phyloP scores from a whole-genome alignment of 2,113 vertebrate genomes.

The Camarhynchus parvulus region DNA sequence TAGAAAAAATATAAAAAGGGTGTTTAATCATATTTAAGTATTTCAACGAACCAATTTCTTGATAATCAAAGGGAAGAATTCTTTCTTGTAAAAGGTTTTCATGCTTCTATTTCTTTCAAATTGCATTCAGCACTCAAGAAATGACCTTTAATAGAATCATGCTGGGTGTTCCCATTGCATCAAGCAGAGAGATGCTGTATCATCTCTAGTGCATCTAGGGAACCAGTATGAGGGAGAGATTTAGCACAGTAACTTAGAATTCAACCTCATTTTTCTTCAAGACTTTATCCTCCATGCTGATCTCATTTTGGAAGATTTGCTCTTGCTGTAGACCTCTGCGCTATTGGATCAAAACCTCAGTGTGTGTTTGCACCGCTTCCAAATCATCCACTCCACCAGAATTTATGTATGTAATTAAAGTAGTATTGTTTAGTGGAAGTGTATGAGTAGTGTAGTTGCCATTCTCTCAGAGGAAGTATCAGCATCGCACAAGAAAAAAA shows the following conservation, averaged over 20 bases:
- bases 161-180: background rate
- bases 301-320: background rate
- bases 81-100: background rate
- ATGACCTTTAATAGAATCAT: background rate
- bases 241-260: background rate
- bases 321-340: background rate
- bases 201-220: background rate
- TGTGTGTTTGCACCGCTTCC: background rate
- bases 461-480: background rate
- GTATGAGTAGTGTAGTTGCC: background rate
- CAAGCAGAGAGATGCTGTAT: background rate
- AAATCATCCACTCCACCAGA: background rate
- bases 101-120: background rate
- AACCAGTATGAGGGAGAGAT: background rate
- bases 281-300: background rate
- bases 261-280: background rate
- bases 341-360: background rate
- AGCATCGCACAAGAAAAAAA: background rate
- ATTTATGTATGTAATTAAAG: background rate
- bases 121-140: background rate
- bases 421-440: background rate
- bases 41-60: background rate
- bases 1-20: background rate
- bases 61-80: background rate
- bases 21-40: background rate